phyloP scores from a whole-genome alignment of 2,888 invertebrate species.

The Hyposoter didymator region DNA sequence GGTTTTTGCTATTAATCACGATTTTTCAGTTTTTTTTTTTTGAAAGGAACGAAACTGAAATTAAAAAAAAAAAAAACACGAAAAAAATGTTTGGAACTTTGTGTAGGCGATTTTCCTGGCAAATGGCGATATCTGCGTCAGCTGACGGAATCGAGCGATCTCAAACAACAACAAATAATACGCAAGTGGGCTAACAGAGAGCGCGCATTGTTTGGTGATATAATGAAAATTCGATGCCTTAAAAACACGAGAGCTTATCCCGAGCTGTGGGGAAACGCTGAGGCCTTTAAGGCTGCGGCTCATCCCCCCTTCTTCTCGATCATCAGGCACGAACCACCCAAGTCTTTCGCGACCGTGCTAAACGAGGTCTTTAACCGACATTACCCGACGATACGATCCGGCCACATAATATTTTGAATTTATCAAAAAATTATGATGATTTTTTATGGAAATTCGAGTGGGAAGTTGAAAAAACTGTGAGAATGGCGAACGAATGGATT shows the following conservation, averaged over 20 bases:
- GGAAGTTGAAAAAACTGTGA: not conserved
- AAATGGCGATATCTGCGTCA: constrained; percentile 80
- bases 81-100: constrained; percentile 66
- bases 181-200: constrained; percentile 81
- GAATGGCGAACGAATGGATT: not conserved
- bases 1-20: too few species aligned
- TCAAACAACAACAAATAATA: constrained; percentile 80
- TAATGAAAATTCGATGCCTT: constrained; percentile 67
- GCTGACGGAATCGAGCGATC: constrained; percentile 80
- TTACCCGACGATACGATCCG: constrained; percentile 50
- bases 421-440: not conserved
- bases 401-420: constrained; percentile 44
- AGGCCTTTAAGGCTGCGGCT: constrained; percentile 61
- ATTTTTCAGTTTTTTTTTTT: too few species aligned
- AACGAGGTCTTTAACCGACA: constrained; percentile 53
- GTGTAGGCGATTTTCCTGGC: constrained; percentile 81
- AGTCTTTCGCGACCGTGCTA: constrained; percentile 46
- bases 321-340: constrained; percentile 46
- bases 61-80: too few species aligned
- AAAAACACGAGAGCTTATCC: constrained; percentile 66
- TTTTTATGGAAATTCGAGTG: not conserved
- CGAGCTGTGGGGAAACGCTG: constrained; percentile 61
- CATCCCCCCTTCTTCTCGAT: constrained; percentile 61
- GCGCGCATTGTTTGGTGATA: constrained; percentile 69
- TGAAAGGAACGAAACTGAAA: too few species aligned